These are phyloP conservation scores for Tachypleus tridentatus DNA, from an alignment of 1,140 invertebrate species.

Conservation along the genomic window DNA sequence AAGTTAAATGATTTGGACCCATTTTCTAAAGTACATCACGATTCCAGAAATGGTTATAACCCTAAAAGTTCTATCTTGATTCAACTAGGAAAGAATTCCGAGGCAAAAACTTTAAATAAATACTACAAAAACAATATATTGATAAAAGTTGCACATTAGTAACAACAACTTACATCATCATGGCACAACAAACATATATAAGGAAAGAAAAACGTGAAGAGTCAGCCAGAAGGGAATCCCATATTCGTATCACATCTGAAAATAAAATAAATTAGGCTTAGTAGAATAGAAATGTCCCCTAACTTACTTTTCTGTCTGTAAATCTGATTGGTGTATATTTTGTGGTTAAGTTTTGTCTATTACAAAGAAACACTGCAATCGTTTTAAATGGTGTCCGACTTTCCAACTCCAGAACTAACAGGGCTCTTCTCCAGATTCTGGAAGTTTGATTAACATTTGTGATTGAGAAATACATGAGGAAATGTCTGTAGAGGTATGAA, in stretches of 20 bases:
- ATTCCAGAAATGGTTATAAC: no score
- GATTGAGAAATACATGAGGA: no score
- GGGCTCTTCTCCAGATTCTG: neutral
- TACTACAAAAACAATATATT: constrained; percentile 17
- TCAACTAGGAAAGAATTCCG: no score
- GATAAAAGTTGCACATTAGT: constrained; percentile 15
- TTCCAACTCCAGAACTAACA: neutral
- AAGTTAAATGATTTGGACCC: constrained; percentile 1
- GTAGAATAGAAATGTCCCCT: no score
- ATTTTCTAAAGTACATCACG: neutral
- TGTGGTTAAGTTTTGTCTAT: constrained; percentile 3
- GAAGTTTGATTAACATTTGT: neutral
- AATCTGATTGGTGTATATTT: no score
- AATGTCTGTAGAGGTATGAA: no score
- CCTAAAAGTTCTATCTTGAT: no score
- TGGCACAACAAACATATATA: constrained; percentile 84
- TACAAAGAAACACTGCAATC: neutral
- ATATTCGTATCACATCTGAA: constrained; percentile 79
- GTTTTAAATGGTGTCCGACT: neutral
- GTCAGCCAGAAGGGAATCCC: constrained; percentile 91
- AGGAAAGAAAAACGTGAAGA: constrained; percentile 76
- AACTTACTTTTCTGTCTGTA: no score
- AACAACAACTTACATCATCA: constrained; percentile 74
- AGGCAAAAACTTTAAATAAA: neutral
- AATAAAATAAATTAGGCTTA: constrained; percentile 13